Conservation (phyloP, 2,888 invertebrate species). For the Hydroisotoma schaefferi region DNA sequence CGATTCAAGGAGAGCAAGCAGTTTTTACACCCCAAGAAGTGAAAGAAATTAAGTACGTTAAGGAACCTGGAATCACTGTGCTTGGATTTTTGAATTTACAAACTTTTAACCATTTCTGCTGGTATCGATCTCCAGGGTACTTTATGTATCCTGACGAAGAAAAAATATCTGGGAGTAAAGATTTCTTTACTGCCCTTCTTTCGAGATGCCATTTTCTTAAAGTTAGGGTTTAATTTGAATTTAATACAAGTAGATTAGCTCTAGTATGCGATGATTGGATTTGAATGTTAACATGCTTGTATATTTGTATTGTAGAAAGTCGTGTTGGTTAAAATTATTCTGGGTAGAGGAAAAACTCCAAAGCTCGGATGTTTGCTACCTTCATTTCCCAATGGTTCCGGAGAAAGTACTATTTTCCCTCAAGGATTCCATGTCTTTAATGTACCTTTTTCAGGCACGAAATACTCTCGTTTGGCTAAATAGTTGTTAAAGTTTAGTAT, state of each 20-base stretch:
- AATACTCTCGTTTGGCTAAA: background rate
- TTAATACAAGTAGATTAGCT: background rate
- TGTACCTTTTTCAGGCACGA: conserved; percentile 37
- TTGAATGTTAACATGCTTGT: background rate
- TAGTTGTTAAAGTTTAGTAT: background rate
- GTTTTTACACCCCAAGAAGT: conserved; percentile 35
- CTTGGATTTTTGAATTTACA: conserved; percentile 35
- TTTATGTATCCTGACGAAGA: conserved; percentile 47
- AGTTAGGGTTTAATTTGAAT: conserved; percentile 16
- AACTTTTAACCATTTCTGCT: conserved; percentile 29
- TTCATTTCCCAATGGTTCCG: conserved; percentile 24
- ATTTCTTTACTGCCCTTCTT: conserved; percentile 39
- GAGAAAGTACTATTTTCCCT: no score
- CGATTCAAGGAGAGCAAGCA: conserved; percentile 32
- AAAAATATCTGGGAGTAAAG: conserved; percentile 37
- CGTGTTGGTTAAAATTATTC: conserved; percentile 34
- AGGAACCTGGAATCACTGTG: conserved; percentile 32
- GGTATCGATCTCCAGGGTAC: conserved; percentile 35
- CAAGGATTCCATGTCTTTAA: conserved; percentile 43
- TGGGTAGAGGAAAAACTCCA: conserved; percentile 36
- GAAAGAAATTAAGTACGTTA: conserved; percentile 21
- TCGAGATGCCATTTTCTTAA: conserved; percentile 35
- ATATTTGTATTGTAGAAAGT: conserved; percentile 33
- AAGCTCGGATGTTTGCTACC: conserved; percentile 43
- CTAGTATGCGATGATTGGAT: conserved; percentile 1